phyloP scores from a whole-genome alignment of 2,888 invertebrate genomes.

The Slavum lentiscoides region DNA sequence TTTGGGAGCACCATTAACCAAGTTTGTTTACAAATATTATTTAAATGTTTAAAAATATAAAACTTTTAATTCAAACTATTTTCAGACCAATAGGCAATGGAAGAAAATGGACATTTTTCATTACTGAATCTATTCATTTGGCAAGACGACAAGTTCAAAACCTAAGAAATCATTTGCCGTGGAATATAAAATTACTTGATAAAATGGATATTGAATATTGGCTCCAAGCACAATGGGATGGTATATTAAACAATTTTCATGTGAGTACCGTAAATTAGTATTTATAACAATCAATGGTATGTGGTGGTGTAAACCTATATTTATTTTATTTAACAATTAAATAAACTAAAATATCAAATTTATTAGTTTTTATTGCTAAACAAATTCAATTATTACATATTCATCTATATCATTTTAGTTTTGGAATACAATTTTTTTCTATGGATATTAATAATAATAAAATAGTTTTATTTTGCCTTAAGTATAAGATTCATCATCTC shows the following conservation, averaged over 20 bases:
- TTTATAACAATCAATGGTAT: not conserved
- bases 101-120: constrained; percentile 76
- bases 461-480: no score
- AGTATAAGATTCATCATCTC: no score
- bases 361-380: no score
- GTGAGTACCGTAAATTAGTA: constrained; percentile 60
- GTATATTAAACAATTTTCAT: constrained; percentile 68
- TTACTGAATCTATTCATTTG: constrained; percentile 76
- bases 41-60: not conserved
- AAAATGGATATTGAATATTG: constrained; percentile 76
- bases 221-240: constrained; percentile 68
- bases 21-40: constrained; percentile 58
- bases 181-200: constrained; percentile 71
- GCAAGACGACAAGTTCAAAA: constrained; percentile 76
- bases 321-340: no score
- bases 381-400: no score
- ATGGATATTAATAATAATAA: no score
- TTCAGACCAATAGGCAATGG: constrained; percentile 65
- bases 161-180: constrained; percentile 64
- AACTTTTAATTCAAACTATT: constrained; percentile 11
- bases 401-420: no score
- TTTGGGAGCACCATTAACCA: constrained; percentile 63
- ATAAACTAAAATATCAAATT: no score
- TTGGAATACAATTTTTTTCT: no score
- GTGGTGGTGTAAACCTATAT: no score